Conservation (phyloP, 2,113 vertebrate genomes). For the Dascyllus trimaculatus region DNA sequence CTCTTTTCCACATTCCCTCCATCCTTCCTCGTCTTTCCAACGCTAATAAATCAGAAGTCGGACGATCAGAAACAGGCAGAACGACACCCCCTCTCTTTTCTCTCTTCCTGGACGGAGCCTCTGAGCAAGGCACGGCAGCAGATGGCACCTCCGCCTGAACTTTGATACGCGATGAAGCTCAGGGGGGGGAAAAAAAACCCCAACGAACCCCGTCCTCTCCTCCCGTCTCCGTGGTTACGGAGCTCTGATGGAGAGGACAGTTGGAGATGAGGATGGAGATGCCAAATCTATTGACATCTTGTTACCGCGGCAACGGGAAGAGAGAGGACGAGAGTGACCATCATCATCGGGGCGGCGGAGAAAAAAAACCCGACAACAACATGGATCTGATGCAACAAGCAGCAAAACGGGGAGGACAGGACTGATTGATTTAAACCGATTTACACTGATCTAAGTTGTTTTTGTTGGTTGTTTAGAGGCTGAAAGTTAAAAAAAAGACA, state of each 20-base stretch:
- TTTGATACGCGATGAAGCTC: background rate
- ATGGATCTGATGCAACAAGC: constrained; percentile 5
- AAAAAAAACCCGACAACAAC: background rate
- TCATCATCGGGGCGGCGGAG: background rate
- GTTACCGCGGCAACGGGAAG: constrained; percentile 56
- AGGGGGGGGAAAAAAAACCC: no score
- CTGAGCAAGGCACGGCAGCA: constrained; percentile 50
- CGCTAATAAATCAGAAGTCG: background rate
- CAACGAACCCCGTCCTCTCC: constrained; percentile 1
- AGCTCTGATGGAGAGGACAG: constrained; percentile 56
- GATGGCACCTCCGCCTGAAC: constrained; percentile 30
- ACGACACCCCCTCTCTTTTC: no score
- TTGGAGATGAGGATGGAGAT: constrained; percentile 54
- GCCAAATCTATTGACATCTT: constrained; percentile 66
- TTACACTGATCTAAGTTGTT: no score
- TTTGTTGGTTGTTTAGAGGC: no score
- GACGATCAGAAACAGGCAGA: background rate
- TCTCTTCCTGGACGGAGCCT: constrained; percentile 13
- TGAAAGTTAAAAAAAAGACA: no score
- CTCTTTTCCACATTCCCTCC: background rate
- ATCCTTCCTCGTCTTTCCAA: background rate
- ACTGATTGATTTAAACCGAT: no score
- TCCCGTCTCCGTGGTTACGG: constrained; percentile 56
- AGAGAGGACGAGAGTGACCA: constrained; percentile 40
- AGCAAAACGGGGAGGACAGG: background rate